phyloP scores from a whole-genome alignment of 2,113 vertebrate genomes.

The Theropithecus gelada region DNA sequence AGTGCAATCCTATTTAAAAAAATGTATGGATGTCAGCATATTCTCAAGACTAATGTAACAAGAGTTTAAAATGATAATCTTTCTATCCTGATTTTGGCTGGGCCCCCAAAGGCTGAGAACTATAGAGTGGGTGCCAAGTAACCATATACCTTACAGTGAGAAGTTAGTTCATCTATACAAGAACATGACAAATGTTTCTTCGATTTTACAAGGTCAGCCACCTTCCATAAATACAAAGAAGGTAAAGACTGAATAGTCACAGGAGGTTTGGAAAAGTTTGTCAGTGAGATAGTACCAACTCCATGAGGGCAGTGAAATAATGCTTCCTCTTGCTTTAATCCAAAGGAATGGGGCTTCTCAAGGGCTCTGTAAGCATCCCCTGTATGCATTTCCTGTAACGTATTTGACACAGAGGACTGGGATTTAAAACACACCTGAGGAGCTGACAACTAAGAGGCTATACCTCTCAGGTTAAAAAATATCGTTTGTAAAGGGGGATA shows the following conservation, averaged over 20 bases:
- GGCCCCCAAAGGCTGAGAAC: background rate
- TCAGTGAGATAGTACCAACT: background rate
- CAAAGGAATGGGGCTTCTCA: background rate
- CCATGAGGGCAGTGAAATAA: background rate
- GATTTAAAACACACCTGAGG: background rate
- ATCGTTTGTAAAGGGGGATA: background rate
- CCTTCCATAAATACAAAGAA: background rate
- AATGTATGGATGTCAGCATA: background rate
- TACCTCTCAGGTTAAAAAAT: background rate
- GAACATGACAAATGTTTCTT: background rate
- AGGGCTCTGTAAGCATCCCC: background rate
- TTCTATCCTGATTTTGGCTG: background rate
- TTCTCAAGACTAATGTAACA: background rate
- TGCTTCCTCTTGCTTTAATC: background rate
- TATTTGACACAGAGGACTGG: background rate
- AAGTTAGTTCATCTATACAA: background rate
- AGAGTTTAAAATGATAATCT: background rate
- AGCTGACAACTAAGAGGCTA: background rate
- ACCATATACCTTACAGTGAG: background rate
- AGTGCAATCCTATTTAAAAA: background rate
- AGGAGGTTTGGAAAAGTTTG: background rate
- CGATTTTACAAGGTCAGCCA: background rate
- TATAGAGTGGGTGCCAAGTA: background rate
- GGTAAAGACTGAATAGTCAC: background rate
- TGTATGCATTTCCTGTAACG: background rate